These are phyloP conservation scores for Leiothrix lutea DNA, from an alignment of 2,113 vertebrate species.

Conservation along the genomic window DNA sequence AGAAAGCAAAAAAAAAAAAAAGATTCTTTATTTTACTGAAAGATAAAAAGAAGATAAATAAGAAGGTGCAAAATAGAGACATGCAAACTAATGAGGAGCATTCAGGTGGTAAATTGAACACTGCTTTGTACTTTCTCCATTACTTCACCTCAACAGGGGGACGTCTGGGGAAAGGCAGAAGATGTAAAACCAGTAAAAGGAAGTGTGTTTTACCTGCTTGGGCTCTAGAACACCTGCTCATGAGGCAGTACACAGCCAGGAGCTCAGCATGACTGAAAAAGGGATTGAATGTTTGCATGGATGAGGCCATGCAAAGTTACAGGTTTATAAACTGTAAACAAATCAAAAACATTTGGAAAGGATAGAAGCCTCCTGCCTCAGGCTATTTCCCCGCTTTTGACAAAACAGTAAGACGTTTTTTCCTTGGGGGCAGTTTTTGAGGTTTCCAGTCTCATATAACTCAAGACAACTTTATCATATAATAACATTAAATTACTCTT, in stretches of 20 bases:
- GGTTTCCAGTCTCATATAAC: neutral
- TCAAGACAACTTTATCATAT: neutral
- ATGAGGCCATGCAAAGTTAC: neutral
- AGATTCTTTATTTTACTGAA: neutral
- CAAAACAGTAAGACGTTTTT: neutral
- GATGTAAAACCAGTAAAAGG: neutral
- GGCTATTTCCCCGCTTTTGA: neutral
- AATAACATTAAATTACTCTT: neutral
- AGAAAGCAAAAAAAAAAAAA: neutral
- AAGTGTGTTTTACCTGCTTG: neutral
- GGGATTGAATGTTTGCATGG: neutral
- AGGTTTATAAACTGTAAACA: neutral
- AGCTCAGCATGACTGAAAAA: neutral
- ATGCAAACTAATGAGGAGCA: neutral
- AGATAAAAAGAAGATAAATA: slow-evolving; percentile 1
- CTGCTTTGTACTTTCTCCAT: neutral
- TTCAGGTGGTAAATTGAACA: neutral
- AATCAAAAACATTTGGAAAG: neutral
- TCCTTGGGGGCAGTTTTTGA: neutral
- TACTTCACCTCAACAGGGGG: neutral
- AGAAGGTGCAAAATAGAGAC: neutral
- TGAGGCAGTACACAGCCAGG: neutral
- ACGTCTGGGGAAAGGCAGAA: neutral
- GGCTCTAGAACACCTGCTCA: neutral
- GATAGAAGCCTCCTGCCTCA: neutral